Evolutionary conservation across 2,797 vertebrate species (phyloP), one percentile per base, ranked within the genome.

Genomic region (Myiothlypis chrysogaster): DNA sequence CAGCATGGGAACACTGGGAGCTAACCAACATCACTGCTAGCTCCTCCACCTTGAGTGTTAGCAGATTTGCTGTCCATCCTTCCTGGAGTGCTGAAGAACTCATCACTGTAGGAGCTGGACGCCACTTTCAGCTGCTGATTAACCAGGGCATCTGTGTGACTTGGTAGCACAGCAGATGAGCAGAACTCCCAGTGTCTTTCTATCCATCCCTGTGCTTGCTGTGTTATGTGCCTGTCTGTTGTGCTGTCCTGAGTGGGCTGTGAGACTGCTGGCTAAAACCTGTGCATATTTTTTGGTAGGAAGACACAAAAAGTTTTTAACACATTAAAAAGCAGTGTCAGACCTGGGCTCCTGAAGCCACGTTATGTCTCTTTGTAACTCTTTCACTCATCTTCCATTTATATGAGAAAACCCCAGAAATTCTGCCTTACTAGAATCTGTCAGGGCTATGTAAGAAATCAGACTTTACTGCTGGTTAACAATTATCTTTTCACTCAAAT

Each of bases 331-430:
- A 44, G 17, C 1, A 47, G 19, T 14, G 8, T 37, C 41, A 44
- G 35, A 15, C 24, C 70, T 64, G 11, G 57, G 25, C 59, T 87
- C 44, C 43, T 80, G 55, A 61, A 68, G 57, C 25, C 3, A 3
- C 0, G 0, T 49, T 63, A 32, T 4, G 1, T n/a, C 4, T 63
- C 44, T 53, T 64, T 43, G 20, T 56, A 72, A 21, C 4, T 64
- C 12, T 85, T 85, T 52, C 46, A 37, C 35, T 73, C 25, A 7
- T n/a, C 60, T 78, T 87, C 39, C 13, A 37, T 64, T 75, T 50
- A 34, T 0, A 0, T 50, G 28, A 3, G 75, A 56, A 76, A 59
- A 10, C 8, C 3, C 6, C 27, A 18, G 24, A 63, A 57, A 39
- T 70, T 85, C 34, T 78, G 35, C 44, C 49, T 55, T 82, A 28